A percentile compares a stretch with the other conserved stretches of the same genome.
Evolutionary conservation across 2,888 invertebrate species (phyloP).

Genomic region (Noctuana brunneofusca): DNA sequence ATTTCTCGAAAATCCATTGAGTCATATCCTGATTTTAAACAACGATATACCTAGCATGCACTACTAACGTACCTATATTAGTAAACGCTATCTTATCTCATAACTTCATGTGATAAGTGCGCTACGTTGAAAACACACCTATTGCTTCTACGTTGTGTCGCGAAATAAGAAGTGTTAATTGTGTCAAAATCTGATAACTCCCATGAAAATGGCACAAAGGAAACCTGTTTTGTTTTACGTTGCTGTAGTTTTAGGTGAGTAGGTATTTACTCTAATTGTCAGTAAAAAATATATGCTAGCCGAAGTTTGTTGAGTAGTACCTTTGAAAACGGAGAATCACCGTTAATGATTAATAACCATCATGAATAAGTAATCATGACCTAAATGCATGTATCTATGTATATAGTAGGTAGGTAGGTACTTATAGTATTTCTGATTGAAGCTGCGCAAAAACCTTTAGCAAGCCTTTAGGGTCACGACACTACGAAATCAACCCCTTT

Average conservation of each 20-base stretch:
- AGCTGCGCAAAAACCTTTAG: too few species aligned
- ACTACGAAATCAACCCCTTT: too few species aligned
- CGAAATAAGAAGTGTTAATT: constrained; percentile 43
- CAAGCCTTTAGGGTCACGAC: too few species aligned
- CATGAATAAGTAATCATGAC: too few species aligned
- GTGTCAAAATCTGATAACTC: constrained; percentile 35
- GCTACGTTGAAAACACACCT: constrained; percentile 44
- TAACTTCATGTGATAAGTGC: constrained; percentile 58
- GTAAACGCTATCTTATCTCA: constrained; percentile 73
- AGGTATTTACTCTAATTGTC: not conserved
- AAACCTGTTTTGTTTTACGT: constrained; percentile 75
- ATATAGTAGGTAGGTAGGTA: too few species aligned
- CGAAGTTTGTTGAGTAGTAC: not conserved
- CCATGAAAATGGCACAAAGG: constrained; percentile 66
- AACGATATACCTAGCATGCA: constrained; percentile 6
- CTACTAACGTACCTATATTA: constrained; percentile 47
- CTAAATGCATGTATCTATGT: too few species aligned
- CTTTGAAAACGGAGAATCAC: too few species aligned
- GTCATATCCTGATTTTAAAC: constrained; percentile 20
- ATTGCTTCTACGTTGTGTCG: constrained; percentile 25
- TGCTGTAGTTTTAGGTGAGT: constrained; percentile 77
- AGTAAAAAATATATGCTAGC: not conserved
- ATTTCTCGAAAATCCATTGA: constrained; percentile 13
- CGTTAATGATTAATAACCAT: too few species aligned
- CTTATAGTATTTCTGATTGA: too few species aligned